phyloP scores from a whole-genome alignment of 2,797 vertebrate genomes.

The Dermochelys coriacea region DNA sequence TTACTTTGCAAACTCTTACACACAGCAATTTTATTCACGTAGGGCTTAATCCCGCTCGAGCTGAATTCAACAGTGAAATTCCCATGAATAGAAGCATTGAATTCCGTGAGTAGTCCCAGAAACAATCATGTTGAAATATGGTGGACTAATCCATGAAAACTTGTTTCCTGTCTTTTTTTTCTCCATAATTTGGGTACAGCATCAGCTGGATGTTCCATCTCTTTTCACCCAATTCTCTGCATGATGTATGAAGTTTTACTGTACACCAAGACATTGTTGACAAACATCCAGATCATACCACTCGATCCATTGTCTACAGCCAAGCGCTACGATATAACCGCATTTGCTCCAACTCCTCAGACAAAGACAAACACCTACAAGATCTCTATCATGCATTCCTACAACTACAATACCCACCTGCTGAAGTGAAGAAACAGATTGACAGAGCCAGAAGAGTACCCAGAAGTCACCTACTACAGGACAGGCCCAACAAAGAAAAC shows the following conservation, averaged over 20 bases:
- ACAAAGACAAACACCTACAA: too few species aligned
- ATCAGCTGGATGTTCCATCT: constrained; percentile 14
- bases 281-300: too few species aligned
- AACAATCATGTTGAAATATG: constrained; percentile 24
- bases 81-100: not conserved
- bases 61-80: constrained; percentile 36
- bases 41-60: not conserved
- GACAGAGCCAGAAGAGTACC: too few species aligned
- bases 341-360: too few species aligned
- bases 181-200: constrained; percentile 44
- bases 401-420: too few species aligned
- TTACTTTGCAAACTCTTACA: constrained; percentile 6
- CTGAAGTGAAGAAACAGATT: too few species aligned
- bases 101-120: not conserved
- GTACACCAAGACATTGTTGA: constrained; percentile 55
- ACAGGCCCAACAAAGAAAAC: too few species aligned
- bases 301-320: too few species aligned
- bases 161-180: constrained; percentile 1
- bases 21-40: constrained; percentile 10
- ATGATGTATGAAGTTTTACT: constrained; percentile 48
- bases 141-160: constrained; percentile 30
- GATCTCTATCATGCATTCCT: too few species aligned
- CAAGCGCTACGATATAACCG: too few species aligned
- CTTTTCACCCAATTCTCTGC: constrained; percentile 50
- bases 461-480: too few species aligned